A percentile compares a stretch with the other conserved stretches of the same genome.
Conservation (phyloP, 2,113 vertebrate species). For the Lasiurus borealis region DNA sequence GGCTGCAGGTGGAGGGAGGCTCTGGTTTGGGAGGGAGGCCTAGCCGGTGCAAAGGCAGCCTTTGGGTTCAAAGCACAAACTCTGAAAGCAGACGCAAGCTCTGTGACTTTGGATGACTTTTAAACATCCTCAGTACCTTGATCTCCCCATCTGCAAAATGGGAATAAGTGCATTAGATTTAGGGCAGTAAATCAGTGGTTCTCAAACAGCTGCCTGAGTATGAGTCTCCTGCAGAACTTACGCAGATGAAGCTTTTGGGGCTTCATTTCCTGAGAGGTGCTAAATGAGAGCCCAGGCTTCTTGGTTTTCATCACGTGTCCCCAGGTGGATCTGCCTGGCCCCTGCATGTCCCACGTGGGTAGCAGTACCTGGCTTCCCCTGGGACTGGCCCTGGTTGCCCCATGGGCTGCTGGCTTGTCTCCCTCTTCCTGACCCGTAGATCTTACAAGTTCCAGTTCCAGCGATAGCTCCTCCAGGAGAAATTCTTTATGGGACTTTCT, state of each 20-base stretch:
- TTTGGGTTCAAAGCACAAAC: accelerated
- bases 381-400: neutral
- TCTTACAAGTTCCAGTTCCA: neutral
- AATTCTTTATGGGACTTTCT: neutral
- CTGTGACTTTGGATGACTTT: neutral
- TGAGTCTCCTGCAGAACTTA: neutral
- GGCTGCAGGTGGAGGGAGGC: neutral
- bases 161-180: neutral
- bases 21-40: neutral
- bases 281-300: neutral
- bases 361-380: no score
- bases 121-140: neutral
- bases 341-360: accelerated
- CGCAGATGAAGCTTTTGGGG: accelerated
- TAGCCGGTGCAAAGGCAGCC: accelerated
- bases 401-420: neutral
- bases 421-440: neutral
- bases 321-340: no score
- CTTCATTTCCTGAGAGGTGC: neutral
- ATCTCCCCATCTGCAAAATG: slow-evolving; percentile 11
- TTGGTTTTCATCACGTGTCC: neutral
- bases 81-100: neutral
- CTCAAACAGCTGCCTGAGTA: neutral
- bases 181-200: neutral
- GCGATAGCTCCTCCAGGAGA: neutral